Percentiles rank a stretch among this genome's conserved stretches.
phyloP scores from a whole-genome alignment of 1,140 invertebrate genomes.

The Mercenaria mercenaria region DNA sequence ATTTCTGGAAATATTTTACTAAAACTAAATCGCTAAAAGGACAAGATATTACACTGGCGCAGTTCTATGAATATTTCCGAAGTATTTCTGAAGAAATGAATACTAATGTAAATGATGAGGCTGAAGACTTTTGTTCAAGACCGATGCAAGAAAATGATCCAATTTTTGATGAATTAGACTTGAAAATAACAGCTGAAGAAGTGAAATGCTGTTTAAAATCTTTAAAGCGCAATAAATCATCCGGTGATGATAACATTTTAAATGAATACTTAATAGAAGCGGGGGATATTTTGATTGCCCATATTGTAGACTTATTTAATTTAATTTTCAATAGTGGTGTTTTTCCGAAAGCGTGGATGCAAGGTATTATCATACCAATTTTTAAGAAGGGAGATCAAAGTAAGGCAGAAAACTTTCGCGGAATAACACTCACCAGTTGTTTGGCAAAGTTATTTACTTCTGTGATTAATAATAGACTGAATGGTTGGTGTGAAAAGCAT shows the following conservation, averaged over 20 bases:
- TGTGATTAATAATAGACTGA: slow-evolving; percentile 54
- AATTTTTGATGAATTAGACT: too few relatives aligned
- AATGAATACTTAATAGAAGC: slow-evolving; percentile 24
- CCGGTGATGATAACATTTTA: neutral
- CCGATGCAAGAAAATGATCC: neutral
- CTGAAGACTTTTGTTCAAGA: neutral
- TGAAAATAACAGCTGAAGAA: neutral
- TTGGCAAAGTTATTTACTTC: slow-evolving; percentile 60
- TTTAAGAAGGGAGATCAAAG: slow-evolving; percentile 10
- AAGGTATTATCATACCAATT: neutral
- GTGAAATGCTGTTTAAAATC: neutral
- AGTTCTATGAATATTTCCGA: neutral
- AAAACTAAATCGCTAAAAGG: too few relatives aligned
- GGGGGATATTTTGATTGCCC: slow-evolving; percentile 6
- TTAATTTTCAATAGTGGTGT: neutral
- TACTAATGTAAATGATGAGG: neutral
- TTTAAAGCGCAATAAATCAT: neutral
- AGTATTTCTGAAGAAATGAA: neutral
- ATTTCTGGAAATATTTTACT: too few relatives aligned
- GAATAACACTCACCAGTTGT: neutral
- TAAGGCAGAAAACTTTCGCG: too few relatives aligned
- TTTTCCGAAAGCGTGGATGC: neutral
- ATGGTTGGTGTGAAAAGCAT: slow-evolving; percentile 28
- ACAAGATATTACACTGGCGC: neutral
- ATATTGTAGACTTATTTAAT: slow-evolving; percentile 7